These are phyloP conservation scores for Ptyas mucosa DNA, from an alignment of 2,113 vertebrate genomes.

Conservation along the genomic window DNA sequence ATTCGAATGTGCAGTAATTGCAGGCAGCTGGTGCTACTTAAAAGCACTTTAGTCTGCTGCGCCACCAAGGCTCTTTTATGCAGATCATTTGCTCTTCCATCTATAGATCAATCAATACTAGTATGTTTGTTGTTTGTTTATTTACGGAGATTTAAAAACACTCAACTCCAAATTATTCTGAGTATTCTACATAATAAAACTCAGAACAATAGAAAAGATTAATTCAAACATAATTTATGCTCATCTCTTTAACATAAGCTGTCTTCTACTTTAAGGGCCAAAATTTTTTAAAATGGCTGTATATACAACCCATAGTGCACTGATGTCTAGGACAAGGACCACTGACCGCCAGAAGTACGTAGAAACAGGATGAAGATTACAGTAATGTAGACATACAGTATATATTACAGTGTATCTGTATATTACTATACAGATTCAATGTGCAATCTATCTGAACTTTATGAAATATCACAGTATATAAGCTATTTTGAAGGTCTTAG, in stretches of 20 bases:
- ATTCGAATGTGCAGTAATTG: too few relatives aligned
- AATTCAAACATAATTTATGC: neutral
- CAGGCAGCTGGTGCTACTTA: too few relatives aligned
- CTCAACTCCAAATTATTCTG: neutral
- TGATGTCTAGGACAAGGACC: neutral
- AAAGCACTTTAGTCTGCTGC: too few relatives aligned
- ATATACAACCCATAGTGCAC: neutral
- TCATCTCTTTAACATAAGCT: neutral
- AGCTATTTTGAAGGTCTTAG: neutral
- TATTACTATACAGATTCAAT: neutral
- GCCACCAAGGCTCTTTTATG: too few relatives aligned
- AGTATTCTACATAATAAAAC: neutral
- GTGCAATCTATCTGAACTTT: too few relatives aligned
- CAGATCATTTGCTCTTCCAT: neutral
- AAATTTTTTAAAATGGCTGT: neutral
- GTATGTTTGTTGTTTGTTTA: neutral
- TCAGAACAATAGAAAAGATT: neutral
- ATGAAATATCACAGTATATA: neutral
- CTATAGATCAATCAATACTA: neutral
- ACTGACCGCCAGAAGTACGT: neutral
- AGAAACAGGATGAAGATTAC: neutral
- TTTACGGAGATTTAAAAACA: neutral
- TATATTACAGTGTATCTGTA: neutral
- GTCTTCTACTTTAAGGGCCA: neutral
- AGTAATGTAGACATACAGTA: neutral